A percentile compares a stretch with the other conserved stretches of the same genome.
These are phyloP conservation scores for Mactra quadrangularis DNA, from an alignment of 1,140 invertebrate genomes.

Conservation along the genomic window DNA sequence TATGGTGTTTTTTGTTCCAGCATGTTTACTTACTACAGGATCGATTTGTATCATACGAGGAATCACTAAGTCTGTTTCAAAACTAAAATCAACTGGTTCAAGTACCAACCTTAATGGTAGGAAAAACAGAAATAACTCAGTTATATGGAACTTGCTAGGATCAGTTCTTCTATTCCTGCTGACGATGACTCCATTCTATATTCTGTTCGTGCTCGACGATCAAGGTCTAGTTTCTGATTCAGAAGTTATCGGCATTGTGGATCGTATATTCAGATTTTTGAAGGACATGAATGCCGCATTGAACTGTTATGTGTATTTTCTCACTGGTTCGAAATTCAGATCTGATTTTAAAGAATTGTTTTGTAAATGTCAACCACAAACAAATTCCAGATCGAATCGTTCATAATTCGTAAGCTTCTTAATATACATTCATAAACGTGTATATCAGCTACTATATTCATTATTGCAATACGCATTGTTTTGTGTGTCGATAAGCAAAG, in stretches of 20 bases:
- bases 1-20: not conserved
- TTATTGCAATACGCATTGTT: too few species aligned
- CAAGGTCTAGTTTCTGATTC: not conserved
- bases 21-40: not conserved
- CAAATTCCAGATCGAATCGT: too few species aligned
- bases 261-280: not conserved
- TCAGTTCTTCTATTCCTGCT: constrained; percentile 1
- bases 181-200: constrained; percentile 5
- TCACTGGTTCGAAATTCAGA: constrained; percentile 11
- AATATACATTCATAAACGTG: too few species aligned
- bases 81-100: too few species aligned
- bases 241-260: not conserved
- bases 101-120: not conserved
- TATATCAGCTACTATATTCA: too few species aligned
- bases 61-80: not conserved
- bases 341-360: not conserved
- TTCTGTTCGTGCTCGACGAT: not conserved
- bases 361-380: too few species aligned
- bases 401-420: too few species aligned
- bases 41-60: not conserved
- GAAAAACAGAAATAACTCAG: not conserved
- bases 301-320: constrained; percentile 13
- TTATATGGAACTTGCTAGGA: not conserved
- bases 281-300: constrained; percentile 14
- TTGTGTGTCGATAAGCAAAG: too few species aligned